Evolutionary conservation across 2,888 invertebrate genomes (phyloP).

Genomic region (Scaptomyza parva): DNA sequence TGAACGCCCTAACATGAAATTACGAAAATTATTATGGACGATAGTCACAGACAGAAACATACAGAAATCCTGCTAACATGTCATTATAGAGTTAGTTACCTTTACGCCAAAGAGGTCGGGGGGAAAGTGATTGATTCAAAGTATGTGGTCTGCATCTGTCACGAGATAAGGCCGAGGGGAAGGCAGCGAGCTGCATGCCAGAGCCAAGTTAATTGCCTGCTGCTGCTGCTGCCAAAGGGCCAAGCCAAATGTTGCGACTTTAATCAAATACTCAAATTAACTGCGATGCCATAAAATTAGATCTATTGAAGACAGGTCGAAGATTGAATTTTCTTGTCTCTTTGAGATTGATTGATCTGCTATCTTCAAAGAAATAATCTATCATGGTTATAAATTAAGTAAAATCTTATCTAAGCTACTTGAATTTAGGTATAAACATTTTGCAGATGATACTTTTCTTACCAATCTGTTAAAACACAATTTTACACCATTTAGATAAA

Average conservation of each 20-base stretch:
- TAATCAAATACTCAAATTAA: conserved; percentile 55
- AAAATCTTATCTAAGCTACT: too few species aligned
- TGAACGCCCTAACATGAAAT: conserved; percentile 72
- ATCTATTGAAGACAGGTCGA: neutral
- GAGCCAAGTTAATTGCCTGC: conserved; percentile 53
- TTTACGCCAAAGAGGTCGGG: conserved; percentile 2
- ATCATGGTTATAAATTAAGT: too few species aligned
- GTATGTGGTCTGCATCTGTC: conserved; percentile 50
- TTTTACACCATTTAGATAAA: too few species aligned
- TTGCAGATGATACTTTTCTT: too few species aligned
- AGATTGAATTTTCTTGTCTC: neutral
- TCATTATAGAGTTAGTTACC: conserved; percentile 63
- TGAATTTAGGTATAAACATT: too few species aligned
- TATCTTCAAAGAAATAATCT: too few species aligned
- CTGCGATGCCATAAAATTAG: neutral
- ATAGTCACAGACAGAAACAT: conserved; percentile 22
- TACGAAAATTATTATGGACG: conserved; percentile 69
- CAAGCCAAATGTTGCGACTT: conserved; percentile 40
- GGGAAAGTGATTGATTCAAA: conserved; percentile 7
- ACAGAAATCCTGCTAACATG: conserved; percentile 57
- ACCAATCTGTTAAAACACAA: too few species aligned
- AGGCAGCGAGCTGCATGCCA: conserved; percentile 6
- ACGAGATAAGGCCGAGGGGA: conserved; percentile 41
- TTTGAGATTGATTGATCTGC: too few species aligned
- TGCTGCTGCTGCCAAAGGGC: conserved; percentile 51